Evolutionary conservation across 2,888 invertebrate species (phyloP).

Genomic region (Aporophyla nigra): DNA sequence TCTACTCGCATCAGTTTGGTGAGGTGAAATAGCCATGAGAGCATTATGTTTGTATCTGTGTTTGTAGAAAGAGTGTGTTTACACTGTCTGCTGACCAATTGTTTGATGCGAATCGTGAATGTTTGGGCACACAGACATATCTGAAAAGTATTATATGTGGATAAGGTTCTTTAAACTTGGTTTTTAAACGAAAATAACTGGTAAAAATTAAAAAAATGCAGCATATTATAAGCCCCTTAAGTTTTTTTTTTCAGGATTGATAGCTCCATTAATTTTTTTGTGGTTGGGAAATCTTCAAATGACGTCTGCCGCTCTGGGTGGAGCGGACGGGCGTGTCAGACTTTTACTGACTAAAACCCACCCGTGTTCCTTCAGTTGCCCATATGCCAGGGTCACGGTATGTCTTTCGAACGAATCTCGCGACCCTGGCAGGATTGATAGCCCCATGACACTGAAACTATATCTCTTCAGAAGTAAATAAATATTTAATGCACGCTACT

Average conservation of each 20-base stretch:
- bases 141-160: not conserved
- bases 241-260: not conserved
- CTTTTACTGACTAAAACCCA: too few relatives aligned
- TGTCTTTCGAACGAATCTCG: too few relatives aligned
- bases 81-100: not conserved
- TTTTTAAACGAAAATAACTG: not conserved
- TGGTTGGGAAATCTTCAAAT: too few relatives aligned
- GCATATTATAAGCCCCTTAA: too few relatives aligned
- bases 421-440: too few relatives aligned
- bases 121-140: not conserved
- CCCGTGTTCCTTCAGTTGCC: too few relatives aligned
- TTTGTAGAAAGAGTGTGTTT: constrained; percentile 17
- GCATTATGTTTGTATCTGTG: constrained; percentile 3
- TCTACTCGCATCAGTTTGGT: constrained; percentile 35
- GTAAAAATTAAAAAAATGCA: too few relatives aligned
- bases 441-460: too few relatives aligned
- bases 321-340: too few relatives aligned
- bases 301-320: too few relatives aligned
- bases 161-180: not conserved
- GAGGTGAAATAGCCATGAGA: constrained; percentile 13
- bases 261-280: too few relatives aligned
- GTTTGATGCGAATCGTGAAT: constrained; percentile 2
- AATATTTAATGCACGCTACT: not conserved
- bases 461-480: not conserved
- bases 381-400: too few relatives aligned